Percentiles rank a stretch among this genome's conserved stretches.
phyloP scores from a whole-genome alignment of 2,113 vertebrate genomes.

The Myotis lucifugus region DNA sequence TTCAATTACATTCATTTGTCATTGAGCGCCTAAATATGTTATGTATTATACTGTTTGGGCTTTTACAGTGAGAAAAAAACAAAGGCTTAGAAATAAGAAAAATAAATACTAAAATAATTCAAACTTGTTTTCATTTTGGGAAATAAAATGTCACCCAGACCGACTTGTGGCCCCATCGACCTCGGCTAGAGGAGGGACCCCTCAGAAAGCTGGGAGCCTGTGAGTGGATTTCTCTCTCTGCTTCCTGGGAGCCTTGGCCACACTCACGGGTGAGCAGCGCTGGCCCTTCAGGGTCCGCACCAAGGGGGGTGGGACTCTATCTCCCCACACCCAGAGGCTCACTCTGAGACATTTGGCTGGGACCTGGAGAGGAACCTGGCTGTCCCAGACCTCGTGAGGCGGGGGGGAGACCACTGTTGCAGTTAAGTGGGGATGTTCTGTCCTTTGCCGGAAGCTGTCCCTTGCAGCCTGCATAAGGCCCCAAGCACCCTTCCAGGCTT shows the following conservation, averaged over 20 bases:
- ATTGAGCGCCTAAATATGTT: constrained; percentile 14
- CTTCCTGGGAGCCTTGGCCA: background rate
- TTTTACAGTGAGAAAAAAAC: background rate
- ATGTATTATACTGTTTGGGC: background rate
- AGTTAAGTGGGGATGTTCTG: background rate
- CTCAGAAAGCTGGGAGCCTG: background rate
- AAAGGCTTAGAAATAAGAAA: constrained; percentile 26
- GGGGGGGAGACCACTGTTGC: background rate
- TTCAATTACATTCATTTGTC: constrained; percentile 32
- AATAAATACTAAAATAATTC: background rate
- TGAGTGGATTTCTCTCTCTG: background rate
- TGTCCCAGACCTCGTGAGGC: background rate
- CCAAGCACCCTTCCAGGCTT: background rate
- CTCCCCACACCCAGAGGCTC: background rate
- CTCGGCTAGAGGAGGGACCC: background rate
- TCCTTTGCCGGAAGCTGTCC: background rate
- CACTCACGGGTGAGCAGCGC: fast-evolving
- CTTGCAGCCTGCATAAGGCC: background rate
- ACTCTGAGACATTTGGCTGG: background rate
- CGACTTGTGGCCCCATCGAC: background rate
- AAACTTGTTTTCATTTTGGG: constrained; percentile 26
- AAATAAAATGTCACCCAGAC: constrained; percentile 26
- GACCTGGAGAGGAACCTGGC: background rate
- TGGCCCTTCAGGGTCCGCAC: background rate
- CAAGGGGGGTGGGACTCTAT: background rate